Conservation (phyloP, 1,140 invertebrate genomes). For the Panagrolaimus sp. region DNA sequence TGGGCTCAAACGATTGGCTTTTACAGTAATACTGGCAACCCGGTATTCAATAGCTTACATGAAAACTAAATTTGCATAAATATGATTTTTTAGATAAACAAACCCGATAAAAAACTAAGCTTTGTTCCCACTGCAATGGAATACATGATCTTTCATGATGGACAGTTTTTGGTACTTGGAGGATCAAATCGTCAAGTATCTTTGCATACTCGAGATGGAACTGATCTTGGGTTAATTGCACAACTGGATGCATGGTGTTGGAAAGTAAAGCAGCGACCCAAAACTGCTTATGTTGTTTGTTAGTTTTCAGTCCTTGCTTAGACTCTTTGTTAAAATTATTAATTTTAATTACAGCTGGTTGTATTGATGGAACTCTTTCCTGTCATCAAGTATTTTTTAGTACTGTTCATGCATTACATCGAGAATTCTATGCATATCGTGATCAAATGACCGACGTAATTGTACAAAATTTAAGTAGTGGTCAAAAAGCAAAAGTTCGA, state of each 20-base stretch:
- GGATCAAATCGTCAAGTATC: constrained; percentile 75
- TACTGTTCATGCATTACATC: constrained; percentile 88
- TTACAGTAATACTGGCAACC: constrained; percentile 66
- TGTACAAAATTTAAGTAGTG: constrained; percentile 88
- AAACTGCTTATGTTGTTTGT: constrained; percentile 26
- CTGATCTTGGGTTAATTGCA: constrained; percentile 70
- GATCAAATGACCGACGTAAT: constrained; percentile 99
- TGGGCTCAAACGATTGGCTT: constrained; percentile 88
- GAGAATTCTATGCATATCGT: constrained; percentile 83
- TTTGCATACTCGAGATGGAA: constrained; percentile 78
- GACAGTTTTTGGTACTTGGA: constrained; percentile 77
- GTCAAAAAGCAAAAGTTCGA: constrained; percentile 87
- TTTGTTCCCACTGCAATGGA: constrained; percentile 75
- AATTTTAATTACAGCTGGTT: constrained; percentile 69
- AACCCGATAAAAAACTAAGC: constrained; percentile 70
- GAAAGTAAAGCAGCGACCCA: constrained; percentile 66
- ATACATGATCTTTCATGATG: constrained; percentile 68
- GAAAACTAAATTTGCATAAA: background rate
- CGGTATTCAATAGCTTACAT: constrained; percentile 20
- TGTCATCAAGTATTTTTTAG: constrained; percentile 85
- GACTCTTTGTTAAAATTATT: background rate
- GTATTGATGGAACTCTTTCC: constrained; percentile 88
- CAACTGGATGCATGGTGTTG: constrained; percentile 78
- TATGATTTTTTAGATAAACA: constrained; percentile 26
- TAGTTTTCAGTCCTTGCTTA: constrained; percentile 17